Percentiles rank a stretch among this genome's conserved stretches.
Conservation (phyloP, 1,140 invertebrate genomes). For the Drosophila pectinifera region DNA sequence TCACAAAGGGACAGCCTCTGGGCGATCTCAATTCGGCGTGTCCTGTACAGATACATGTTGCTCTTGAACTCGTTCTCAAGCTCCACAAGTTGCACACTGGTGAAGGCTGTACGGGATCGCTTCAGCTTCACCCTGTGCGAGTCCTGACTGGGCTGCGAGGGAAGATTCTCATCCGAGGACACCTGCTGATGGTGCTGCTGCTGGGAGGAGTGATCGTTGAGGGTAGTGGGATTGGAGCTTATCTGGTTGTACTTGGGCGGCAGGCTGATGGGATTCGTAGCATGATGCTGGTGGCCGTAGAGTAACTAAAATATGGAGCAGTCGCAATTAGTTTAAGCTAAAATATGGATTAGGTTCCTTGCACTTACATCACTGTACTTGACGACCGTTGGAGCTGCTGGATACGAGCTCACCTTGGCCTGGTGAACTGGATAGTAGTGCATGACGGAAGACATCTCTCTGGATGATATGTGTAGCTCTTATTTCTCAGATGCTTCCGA, state of each 20-base stretch:
- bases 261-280: slow-evolving; percentile 5
- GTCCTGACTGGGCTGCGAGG: slow-evolving; percentile 53
- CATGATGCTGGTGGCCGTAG: slow-evolving; percentile 46
- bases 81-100: slow-evolving; percentile 92
- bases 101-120: slow-evolving; percentile 91
- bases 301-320: slow-evolving; percentile 35
- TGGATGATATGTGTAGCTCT: slow-evolving; percentile 7
- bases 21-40: slow-evolving; percentile 92
- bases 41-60: slow-evolving; percentile 92
- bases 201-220: slow-evolving; percentile 26
- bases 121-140: slow-evolving; percentile 65
- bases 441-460: slow-evolving; percentile 76
- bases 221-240: slow-evolving; percentile 19
- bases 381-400: slow-evolving; percentile 36
- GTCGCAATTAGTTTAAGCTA: not conserved
- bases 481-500: slow-evolving; percentile 14
- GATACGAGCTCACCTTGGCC: slow-evolving; percentile 52
- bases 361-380: slow-evolving; percentile 69
- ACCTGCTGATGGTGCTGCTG: slow-evolving; percentile 53
- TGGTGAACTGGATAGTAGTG: slow-evolving; percentile 81
- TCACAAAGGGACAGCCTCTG: slow-evolving; percentile 91
- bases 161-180: slow-evolving; percentile 72
- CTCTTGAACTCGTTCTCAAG: slow-evolving; percentile 85
- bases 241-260: slow-evolving; percentile 34
- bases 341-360: not conserved